Evolutionary conservation across 2,797 vertebrate species (phyloP), one percentile per base, ranked within the genome.

Genomic region (Pelobates cultripes): DNA sequence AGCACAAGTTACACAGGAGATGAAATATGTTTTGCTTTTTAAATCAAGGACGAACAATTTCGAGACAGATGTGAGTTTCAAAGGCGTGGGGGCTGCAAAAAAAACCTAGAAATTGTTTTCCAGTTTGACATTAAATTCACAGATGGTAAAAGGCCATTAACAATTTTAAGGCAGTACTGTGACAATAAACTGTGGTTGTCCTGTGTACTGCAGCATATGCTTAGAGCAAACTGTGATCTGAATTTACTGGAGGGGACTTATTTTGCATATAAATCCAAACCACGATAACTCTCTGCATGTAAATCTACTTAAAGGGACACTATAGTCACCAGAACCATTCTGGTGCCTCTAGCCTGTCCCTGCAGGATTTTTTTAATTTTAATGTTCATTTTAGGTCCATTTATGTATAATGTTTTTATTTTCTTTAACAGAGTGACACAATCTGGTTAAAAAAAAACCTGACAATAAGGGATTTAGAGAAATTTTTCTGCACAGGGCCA

Each of bases 151-250:
- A n/a, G 69, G 42, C 43, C 79, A 60, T 76, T 83, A 14, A 40
- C 61, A 66, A 55, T 67, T 75, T 51, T 79, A 61, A 79, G 60
- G 15, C 4, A 3, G 75, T 69, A 12, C 1, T 9, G 61, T 10
- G 78, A 55, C 69, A 14, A 2, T 70, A 73, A 79, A 82, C 42
- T 78, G 69, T 64, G 61, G 47, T 83, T 85, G 67, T 6, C 83
- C 73, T 75, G 47, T 0, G 0, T 69, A 28, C 55, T 63, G 47
- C 69, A 80, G 73, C 81, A 8, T 78, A 53, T 84, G 69, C 67
- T 79, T 73, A 51, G 64, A 53, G 81, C 82, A 80, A 81, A 73
- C 10, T 85, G 47, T 85, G 82, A 71, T 84, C 76, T 57, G 44
- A 45, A 14, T 28, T 69, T 57, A 15, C 63, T 82, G 73, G 71